Evolutionary conservation across 2,113 vertebrate species (phyloP), one percentile per base, ranked within the genome.

Genomic region (Dasyornis broadbenti): DNA sequence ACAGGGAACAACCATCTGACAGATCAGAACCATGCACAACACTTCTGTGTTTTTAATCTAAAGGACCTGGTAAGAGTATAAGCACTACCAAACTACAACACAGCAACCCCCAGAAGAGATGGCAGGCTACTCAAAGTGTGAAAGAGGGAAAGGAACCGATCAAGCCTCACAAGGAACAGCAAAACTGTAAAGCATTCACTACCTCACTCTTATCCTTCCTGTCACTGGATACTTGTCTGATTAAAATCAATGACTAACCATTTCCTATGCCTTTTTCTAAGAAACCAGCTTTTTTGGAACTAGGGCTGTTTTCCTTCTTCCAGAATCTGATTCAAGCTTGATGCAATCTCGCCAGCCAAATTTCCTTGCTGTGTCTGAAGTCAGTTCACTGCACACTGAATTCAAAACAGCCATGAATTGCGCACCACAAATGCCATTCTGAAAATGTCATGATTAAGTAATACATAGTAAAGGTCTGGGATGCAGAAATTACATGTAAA

Each of bases 401-500:
- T 90, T 90, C 88, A 94, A 94, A 96, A 86, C 89, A 95, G 92
- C 52, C 68, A 94, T 37, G 82, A 96, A 92, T 53, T 1, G 47
- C 35, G 11, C 56, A 86, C 76, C 76, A 90, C 68, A 90, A 94
- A 97, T 94, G 91, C 93, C 92, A 92, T 93, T 96, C 85, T 84
- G 94, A 89, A 90, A 97, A 96, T 68, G 88, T 95, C 88, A 92
- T 94, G 92, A 85, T 82, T 91, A 94, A 95, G 89, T 82, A 95
- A 93, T 81, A 83, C 64, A 90, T 60, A 45, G 76, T 82, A 95
- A 93, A 89, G 37, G 39, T 63, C 82, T 94, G 72, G 65, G 93
- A 92, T 82, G 68, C 71, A 83, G 76, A 77, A 60, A 92, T 90
- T n/a, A 2, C 44, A 86, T 28, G 33, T 42, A 94, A 93, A 92